Evolutionary conservation across 2,797 vertebrate species (phyloP).

Genomic region (Chiloscyllium punctatum): DNA sequence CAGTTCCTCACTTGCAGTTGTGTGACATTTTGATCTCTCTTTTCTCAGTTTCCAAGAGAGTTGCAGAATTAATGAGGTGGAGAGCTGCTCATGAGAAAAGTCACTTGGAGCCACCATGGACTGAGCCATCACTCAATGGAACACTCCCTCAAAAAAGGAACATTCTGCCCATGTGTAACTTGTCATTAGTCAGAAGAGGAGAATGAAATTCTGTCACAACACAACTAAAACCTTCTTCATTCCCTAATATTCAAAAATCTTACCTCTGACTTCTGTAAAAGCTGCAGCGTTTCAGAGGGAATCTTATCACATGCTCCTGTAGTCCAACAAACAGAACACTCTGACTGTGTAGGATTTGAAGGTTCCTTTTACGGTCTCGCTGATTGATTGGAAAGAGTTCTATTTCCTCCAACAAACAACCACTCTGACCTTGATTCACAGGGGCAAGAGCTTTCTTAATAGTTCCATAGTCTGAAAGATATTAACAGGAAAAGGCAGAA

Average conservation of each 20-base stretch:
- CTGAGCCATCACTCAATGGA: too few species aligned
- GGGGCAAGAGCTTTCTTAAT: slow-evolving; percentile 93
- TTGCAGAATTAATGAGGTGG: too few species aligned
- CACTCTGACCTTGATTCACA: slow-evolving; percentile 71
- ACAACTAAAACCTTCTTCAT: fast-evolving
- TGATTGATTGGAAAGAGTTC: slow-evolving; percentile 75
- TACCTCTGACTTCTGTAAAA: slow-evolving; percentile 86
- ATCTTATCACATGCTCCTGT: slow-evolving; percentile 81
- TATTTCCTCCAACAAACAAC: slow-evolving; percentile 89
- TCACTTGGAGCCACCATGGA: too few species aligned
- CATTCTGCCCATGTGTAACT: background rate
- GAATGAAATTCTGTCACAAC: background rate
- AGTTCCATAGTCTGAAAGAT: slow-evolving; percentile 74
- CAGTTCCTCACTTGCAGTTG: too few species aligned
- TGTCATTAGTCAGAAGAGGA: background rate
- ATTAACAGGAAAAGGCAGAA: too few species aligned
- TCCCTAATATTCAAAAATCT: slow-evolving; percentile 34
- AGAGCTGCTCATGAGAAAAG: too few species aligned
- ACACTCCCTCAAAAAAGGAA: too few species aligned
- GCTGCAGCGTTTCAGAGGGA: slow-evolving; percentile 86
- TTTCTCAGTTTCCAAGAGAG: too few species aligned
- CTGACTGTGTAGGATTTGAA: slow-evolving; percentile 87
- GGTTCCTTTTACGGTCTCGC: slow-evolving; percentile 75
- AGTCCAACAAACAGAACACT: slow-evolving; percentile 89
- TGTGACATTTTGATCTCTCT: too few species aligned